Base-by-base conservation (phyloP, 1,140 invertebrate species). In the Mactra quadrangularis region DNA sequence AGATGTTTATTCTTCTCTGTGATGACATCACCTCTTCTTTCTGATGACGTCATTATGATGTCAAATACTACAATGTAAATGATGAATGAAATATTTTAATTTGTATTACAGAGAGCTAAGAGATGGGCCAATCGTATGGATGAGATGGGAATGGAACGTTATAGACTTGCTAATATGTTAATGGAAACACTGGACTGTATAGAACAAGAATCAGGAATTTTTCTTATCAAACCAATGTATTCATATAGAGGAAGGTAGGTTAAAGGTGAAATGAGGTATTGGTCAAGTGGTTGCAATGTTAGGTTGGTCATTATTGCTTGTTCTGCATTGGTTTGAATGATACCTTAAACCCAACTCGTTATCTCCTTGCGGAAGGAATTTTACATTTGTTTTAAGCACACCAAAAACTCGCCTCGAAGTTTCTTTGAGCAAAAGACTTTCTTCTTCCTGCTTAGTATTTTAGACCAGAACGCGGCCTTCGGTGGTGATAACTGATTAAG, bases 221-320 rank as follows among this genome's bases (percentile, higher is more conserved):
- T 93, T 85, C 88, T 92, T 13, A 92, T 93, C 78, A 93, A 93
- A 84, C 92, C 92, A 6, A 90, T 92, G 87, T 93, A 89, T 64
- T 92, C 92, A 9, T 93, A 90, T 78, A 86, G 88, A 47, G 89
- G 91, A 33, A 89, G 89, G 92, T 93, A 84, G 83, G 82, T 79
- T 11, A 75, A 11, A 60, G 25, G 6, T 22, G 6, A 55, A 9
- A 11, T 47, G 45, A 11, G 45, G 45, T 11, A 47, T 11, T 47
- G 9, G 9, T 11, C 19, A 47, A 11, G 45, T 47, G 45, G 9
- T 47, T n/a, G n/a, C n/a, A n/a, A n/a, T n/a, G n/a, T n/a, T n/a
- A n/a, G n/a, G n/a, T n/a, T n/a, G n/a, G n/a, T 47, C 45, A 47
- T 11, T 47, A 47, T 47, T 47, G 45, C 19, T 47, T 47, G 45